Percentiles rank a stretch among this genome's conserved stretches.
phyloP scores from a whole-genome alignment of 2,888 invertebrate species.

The Mythimna loreyi region DNA sequence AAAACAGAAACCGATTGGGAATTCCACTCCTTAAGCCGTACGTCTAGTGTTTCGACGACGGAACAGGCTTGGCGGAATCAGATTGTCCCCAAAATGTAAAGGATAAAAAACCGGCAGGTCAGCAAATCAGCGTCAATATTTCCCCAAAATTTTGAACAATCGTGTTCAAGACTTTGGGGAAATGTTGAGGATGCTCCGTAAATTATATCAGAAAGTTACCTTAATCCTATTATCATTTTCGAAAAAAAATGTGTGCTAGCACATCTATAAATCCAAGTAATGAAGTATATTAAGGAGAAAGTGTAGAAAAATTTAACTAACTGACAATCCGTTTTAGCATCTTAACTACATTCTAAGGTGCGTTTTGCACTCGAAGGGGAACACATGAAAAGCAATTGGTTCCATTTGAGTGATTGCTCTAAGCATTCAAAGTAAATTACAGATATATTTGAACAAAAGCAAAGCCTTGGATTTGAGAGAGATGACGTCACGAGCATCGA shows the following conservation, averaged over 20 bases:
- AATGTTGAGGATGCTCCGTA: not conserved
- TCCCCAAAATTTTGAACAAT: no score
- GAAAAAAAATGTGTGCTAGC: not conserved
- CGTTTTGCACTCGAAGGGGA: constrained; percentile 10
- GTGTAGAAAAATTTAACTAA: not conserved
- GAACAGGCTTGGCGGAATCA: no score
- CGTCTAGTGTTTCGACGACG: no score
- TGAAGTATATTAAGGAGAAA: not conserved
- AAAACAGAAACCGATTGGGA: no score
- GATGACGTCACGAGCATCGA: constrained; percentile 48
- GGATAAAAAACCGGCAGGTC: no score
- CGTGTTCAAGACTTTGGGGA: not conserved
- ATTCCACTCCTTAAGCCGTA: no score
- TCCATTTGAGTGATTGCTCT: constrained; percentile 54
- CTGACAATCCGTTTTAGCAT: not conserved
- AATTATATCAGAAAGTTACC: not conserved
- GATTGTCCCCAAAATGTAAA: no score
- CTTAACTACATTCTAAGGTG: not conserved
- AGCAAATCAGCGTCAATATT: no score
- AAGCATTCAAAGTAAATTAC: constrained; percentile 55
- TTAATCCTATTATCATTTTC: not conserved
- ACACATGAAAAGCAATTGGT: constrained; percentile 42
- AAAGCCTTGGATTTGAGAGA: constrained; percentile 42
- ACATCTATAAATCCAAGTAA: not conserved
- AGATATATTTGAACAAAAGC: constrained; percentile 50